Evolutionary conservation across 1,140 invertebrate species (phyloP).

Genomic region (Cepaea nemoralis): DNA sequence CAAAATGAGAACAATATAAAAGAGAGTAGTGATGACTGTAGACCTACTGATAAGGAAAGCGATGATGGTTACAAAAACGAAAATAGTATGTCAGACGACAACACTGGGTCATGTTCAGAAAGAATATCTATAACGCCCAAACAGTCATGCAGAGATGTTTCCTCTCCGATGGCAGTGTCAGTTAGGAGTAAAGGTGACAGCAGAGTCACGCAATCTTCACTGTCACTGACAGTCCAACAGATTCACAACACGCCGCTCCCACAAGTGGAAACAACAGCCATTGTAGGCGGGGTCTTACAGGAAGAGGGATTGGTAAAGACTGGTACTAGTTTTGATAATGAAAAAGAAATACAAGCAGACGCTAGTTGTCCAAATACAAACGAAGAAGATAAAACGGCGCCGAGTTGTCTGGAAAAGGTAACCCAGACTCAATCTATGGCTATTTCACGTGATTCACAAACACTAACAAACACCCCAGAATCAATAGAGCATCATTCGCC

Average conservation of each 20-base stretch:
- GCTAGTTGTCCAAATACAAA: too few relatives aligned
- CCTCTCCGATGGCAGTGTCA: not conserved
- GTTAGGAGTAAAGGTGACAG: not conserved
- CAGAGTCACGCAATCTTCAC: not conserved
- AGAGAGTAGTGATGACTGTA: not conserved
- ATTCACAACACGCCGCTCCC: not conserved
- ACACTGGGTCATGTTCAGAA: not conserved
- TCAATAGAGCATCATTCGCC: not conserved
- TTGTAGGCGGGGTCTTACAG: not conserved
- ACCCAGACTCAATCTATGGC: not conserved
- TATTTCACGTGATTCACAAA: not conserved
- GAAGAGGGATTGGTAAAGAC: not conserved
- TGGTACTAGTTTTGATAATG: not conserved
- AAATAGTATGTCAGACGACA: not conserved
- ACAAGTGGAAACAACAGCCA: not conserved
- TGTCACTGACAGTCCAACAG: not conserved
- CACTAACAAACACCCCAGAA: not conserved
- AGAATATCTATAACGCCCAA: not conserved
- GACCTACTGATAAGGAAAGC: not conserved
- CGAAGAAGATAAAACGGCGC: not conserved
- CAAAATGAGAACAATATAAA: not conserved
- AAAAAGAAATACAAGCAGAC: not conserved
- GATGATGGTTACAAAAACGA: not conserved
- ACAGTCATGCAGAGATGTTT: not conserved
- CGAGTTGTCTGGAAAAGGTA: not conserved